phyloP scores from a whole-genome alignment of 2,113 vertebrate species.

The Mobula hypostoma region DNA sequence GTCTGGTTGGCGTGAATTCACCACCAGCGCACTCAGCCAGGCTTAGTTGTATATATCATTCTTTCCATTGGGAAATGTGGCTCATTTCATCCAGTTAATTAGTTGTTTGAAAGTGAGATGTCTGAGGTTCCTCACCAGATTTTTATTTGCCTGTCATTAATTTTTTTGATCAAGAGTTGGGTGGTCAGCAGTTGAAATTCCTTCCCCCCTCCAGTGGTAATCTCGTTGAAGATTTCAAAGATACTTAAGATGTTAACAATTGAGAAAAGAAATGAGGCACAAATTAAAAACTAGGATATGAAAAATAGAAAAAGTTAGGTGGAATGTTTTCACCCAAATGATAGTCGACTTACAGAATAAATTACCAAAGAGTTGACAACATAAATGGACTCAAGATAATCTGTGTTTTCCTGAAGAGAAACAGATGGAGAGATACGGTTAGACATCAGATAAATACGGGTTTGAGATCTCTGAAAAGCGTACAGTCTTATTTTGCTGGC shows the following conservation, averaged over 20 bases:
- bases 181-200: neutral
- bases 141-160: too few species aligned
- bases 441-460: neutral
- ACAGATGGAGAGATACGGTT: neutral
- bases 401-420: neutral
- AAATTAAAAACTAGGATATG: conserved; percentile 1
- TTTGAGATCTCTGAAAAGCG: neutral
- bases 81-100: too few species aligned
- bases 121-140: too few species aligned
- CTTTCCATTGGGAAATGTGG: too few species aligned
- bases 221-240: neutral
- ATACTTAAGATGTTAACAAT: neutral
- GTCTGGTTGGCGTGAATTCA: neutral
- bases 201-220: neutral
- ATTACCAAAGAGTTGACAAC: neutral
- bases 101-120: neutral
- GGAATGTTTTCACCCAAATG: conserved; percentile 5
- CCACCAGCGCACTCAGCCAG: neutral
- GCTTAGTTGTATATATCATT: too few species aligned
- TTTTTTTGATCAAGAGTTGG: neutral
- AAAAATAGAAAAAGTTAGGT: neutral
- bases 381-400: neutral
- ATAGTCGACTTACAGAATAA: neutral
- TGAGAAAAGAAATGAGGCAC: neutral
- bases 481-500: neutral